phyloP scores from a whole-genome alignment of 2,888 invertebrate genomes.

The Parapristionchus giblindavisi region DNA sequence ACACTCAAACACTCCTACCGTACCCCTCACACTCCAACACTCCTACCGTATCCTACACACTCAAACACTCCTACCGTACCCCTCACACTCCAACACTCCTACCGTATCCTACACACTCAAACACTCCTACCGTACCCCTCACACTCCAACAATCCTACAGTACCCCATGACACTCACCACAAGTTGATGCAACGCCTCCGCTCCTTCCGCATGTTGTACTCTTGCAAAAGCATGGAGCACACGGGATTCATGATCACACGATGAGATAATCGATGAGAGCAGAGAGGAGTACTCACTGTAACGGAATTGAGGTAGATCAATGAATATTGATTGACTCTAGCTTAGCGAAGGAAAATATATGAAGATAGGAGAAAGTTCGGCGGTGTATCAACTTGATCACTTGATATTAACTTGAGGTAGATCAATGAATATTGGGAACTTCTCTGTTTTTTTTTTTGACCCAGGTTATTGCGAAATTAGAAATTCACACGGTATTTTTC shows the following conservation, averaged over 20 bases:
- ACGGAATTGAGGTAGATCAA: neutral
- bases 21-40: too few species aligned
- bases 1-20: too few species aligned
- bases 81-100: neutral
- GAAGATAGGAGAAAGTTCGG: too few species aligned
- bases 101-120: neutral
- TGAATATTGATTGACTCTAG: neutral
- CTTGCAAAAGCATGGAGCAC: neutral
- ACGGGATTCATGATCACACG: constrained; percentile 15
- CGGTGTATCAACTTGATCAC: too few species aligned
- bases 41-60: neutral
- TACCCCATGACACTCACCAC: neutral
- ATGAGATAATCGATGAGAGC: constrained; percentile 9
- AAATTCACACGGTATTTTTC: too few species aligned
- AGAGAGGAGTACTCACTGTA: constrained; percentile 21
- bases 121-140: neutral
- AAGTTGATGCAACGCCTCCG: neutral
- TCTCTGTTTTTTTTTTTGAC: too few species aligned
- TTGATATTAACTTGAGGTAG: too few species aligned
- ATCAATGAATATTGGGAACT: too few species aligned
- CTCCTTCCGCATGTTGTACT: neutral
- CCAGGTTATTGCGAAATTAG: too few species aligned
- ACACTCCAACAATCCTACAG: too few species aligned
- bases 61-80: neutral
- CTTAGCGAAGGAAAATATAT: neutral